Evolutionary conservation across 2,888 invertebrate genomes (phyloP), one percentile per base, ranked within the genome.

Genomic region (Coleophora deauratella): DNA sequence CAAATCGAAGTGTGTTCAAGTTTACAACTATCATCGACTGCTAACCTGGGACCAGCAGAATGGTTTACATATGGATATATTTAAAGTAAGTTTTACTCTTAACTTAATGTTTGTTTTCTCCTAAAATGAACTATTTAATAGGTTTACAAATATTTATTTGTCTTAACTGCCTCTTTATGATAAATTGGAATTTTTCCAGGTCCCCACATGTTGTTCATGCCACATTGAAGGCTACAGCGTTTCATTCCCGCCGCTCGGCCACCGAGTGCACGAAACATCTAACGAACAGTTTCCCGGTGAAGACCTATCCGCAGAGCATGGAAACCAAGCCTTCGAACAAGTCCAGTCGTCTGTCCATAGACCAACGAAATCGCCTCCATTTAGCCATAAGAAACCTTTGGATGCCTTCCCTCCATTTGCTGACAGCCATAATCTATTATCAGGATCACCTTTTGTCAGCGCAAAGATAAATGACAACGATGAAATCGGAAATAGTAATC

Each of bases 51-150:
- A 94, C 60, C 90, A 92, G 49, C 89, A 90, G 41, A 88, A 91
- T 38, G 94, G 94, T 9, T 86, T 94, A 1, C 94, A 94, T 52
- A 93, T 94, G 88, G 94, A 94, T 61, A 93, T 94, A 45, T 94
- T 93, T 57, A 94, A 94, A 87, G 93, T 91, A 69, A 46, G 33
- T 6, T 31, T 31, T 4, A 4, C 21, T 4, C 6, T 21, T 21
- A 21, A 21, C n/a, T n/a, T n/a, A n/a, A n/a, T n/a, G n/a, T n/a
- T n/a, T n/a, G n/a, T n/a, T n/a, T n/a, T n/a, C n/a, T n/a, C n/a
- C n/a, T n/a, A n/a, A n/a, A n/a, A n/a, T n/a, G n/a, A n/a, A n/a
- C n/a, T n/a, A n/a, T n/a, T n/a, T n/a, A n/a, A 30, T 11, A 11
- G 10, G 6, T 9, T 10, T 33, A n/a, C n/a, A n/a, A n/a, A n/a